Evolutionary conservation across 2,113 vertebrate genomes (phyloP).

Genomic region (Charadrius vociferus): DNA sequence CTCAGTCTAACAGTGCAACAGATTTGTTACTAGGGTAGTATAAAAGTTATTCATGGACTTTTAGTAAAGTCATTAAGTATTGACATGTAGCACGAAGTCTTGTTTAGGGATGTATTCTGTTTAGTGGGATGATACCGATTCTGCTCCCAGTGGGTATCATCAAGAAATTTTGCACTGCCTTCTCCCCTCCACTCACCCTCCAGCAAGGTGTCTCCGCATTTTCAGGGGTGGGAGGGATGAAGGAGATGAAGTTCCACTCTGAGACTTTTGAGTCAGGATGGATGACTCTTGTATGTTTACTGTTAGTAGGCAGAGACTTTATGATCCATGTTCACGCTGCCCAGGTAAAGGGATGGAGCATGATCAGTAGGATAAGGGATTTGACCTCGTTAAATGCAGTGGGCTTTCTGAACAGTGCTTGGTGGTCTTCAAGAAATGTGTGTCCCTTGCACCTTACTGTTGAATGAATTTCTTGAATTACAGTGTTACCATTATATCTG

Average conservation of each 20-base stretch:
- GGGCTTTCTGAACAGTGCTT: not conserved
- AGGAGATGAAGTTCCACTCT: not conserved
- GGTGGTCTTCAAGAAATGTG: not conserved
- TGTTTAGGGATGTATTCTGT: not conserved
- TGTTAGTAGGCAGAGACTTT: not conserved
- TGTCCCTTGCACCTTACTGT: not conserved
- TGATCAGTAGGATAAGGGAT: not conserved
- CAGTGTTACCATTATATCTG: not conserved
- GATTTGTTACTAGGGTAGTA: not conserved
- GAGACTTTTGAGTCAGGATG: not conserved
- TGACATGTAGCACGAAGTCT: not conserved
- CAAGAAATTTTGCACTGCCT: not conserved
- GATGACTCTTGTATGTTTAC: not conserved
- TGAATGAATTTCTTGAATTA: not conserved
- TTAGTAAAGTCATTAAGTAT: not conserved
- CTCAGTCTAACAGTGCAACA: not conserved
- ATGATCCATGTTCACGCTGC: not conserved
- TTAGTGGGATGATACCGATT: rapidly evolving
- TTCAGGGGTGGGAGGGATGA: not conserved
- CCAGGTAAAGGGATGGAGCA: not conserved
- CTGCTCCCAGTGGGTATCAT: not conserved
- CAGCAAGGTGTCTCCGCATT: not conserved
- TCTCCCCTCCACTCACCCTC: not conserved
- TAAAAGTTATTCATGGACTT: not conserved
- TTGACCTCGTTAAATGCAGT: not conserved